Conservation (phyloP, 2,113 vertebrate genomes). For the Chloropsis cyanopogon region DNA sequence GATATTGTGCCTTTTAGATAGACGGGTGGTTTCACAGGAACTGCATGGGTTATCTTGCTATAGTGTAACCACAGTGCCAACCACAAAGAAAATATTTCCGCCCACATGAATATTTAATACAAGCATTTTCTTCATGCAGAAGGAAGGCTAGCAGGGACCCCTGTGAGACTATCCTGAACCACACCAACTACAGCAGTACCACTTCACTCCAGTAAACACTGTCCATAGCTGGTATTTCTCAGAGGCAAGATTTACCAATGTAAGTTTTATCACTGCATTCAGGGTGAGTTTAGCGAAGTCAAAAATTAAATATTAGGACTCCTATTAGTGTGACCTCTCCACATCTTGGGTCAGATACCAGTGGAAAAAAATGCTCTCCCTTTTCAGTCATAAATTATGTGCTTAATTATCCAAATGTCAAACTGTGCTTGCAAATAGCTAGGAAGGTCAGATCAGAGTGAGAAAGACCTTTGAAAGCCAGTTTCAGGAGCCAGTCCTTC, state of each 20-base stretch:
- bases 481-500: not conserved
- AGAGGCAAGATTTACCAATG: not conserved
- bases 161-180: not conserved
- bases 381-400: slow-evolving; percentile 32
- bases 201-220: not conserved
- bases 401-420: slow-evolving; percentile 50
- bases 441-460: slow-evolving; percentile 18
- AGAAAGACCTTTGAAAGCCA: slow-evolving; percentile 1
- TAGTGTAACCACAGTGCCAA: not conserved
- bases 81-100: slow-evolving; percentile 36
- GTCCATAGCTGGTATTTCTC: not conserved
- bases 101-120: slow-evolving; percentile 28
- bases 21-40: not conserved
- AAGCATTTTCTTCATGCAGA: not conserved
- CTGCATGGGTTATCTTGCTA: not conserved
- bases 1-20: not conserved
- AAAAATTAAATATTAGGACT: not conserved
- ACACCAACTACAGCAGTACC: not conserved
- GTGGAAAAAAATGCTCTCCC: not conserved
- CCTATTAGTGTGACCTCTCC: not conserved
- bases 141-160: not conserved
- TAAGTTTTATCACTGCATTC: not conserved
- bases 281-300: not conserved
- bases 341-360: not conserved
- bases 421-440: not conserved